Base-by-base conservation (phyloP, 2,888 invertebrate species). In the Cordilura impudica region DNA sequence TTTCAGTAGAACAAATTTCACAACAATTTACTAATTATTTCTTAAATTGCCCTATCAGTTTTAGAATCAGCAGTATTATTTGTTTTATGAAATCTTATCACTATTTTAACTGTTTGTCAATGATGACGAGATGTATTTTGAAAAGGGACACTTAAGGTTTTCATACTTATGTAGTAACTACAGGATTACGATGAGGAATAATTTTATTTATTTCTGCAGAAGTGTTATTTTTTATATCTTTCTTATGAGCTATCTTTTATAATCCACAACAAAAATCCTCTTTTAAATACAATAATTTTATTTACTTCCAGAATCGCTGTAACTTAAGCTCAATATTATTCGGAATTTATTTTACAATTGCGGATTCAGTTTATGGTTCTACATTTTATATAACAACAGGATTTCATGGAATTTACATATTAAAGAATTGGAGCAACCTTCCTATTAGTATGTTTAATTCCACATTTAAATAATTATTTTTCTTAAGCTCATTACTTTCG, bases 61-160 rank as follows among this genome's bases (percentile, higher is more conserved):
- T 78, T 92, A 84, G 92, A 92, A 90, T 88, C 90, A 77, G 91
- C 91, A 3, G 92, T 92, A 2, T 84, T 93, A 89, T 86, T 93
- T 83, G 83, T 91, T 63, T 83, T 92, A 86, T 91, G 92, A 18
- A 88, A 85, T 71, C 23, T 86, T 23, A 86, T 81, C 45, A 77
- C 66, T 18, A 61, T 77, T 26, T 53, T 73, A 45, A 78, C 72
- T 4, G 54, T 93, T 89, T 91, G 88, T 85, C 93, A 93, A 92
- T 94, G 93, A 93, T 94, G 93, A 92, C 93, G 93, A 87, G 93
- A 94, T 90, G 88, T 94, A n/a, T n/a, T n/a, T n/a, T n/a, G n/a
- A n/a, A n/a, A n/a, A n/a, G n/a, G n/a, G n/a, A n/a, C n/a, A n/a
- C n/a, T n/a, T n/a, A n/a, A n/a, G n/a, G n/a, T n/a, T n/a, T n/a